Percentiles rank a stretch among this genome's conserved stretches.
Evolutionary conservation across 2,113 vertebrate genomes (phyloP).

Genomic region (Urocynchramus pylzowi): DNA sequence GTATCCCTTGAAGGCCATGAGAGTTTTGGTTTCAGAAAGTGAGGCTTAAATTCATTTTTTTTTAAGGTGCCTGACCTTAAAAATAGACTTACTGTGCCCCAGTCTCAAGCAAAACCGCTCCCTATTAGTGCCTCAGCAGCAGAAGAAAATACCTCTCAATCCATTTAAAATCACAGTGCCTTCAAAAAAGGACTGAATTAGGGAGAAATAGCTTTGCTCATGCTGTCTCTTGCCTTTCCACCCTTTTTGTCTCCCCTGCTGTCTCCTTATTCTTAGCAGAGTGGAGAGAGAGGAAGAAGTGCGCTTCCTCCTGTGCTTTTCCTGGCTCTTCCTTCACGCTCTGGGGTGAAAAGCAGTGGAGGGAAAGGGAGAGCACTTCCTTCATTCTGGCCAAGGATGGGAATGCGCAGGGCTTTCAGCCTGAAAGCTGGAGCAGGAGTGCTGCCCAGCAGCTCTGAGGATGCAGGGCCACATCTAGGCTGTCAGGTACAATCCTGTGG

Average conservation of each 20-base stretch:
- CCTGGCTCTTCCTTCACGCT: neutral
- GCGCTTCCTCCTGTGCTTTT: neutral
- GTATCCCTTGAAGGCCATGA: neutral
- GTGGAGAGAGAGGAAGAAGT: neutral
- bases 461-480: neutral
- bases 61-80: neutral
- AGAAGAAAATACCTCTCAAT: neutral
- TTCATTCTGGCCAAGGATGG: neutral
- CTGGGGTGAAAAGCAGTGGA: neutral
- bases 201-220: neutral
- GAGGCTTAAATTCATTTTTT: neutral
- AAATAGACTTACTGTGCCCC: neutral
- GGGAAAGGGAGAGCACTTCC: neutral
- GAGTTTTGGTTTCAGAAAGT: neutral
- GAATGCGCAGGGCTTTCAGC: fast-evolving
- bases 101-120: neutral
- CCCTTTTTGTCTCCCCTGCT: neutral
- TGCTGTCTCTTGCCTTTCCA: neutral
- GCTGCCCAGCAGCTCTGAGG: neutral
- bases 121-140: neutral
- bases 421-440: neutral
- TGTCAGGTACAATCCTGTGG: neutral
- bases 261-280: neutral
- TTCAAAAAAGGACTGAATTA: neutral
- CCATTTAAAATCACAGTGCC: neutral